Percentiles rank a stretch among this genome's conserved stretches.
Conservation (phyloP, 2,888 invertebrate species). For the Aquatica leii region DNA sequence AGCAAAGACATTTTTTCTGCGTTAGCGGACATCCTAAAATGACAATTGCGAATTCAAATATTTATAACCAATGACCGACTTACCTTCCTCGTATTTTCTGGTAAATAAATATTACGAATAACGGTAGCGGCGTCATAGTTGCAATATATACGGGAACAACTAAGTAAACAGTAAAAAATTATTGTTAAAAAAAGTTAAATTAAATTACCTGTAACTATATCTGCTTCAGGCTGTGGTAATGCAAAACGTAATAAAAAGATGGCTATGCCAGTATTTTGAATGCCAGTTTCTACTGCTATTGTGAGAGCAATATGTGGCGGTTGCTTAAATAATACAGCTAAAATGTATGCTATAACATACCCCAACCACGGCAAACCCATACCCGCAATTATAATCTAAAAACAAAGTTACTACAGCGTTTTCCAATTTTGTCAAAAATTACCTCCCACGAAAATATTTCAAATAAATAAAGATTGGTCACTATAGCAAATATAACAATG, state of each 20-base stretch:
- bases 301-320: conserved; percentile 77
- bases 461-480: conserved; percentile 90
- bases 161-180: conserved; percentile 58
- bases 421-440: conserved; percentile 48
- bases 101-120: conserved; percentile 57
- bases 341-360: conserved; percentile 73
- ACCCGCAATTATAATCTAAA: conserved; percentile 80
- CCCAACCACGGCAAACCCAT: conserved; percentile 85
- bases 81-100: conserved; percentile 21
- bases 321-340: conserved; percentile 70
- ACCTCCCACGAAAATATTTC: conserved; percentile 88
- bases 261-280: conserved; percentile 93
- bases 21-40: conserved; percentile 10
- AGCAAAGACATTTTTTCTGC: conserved; percentile 14
- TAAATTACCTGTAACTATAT: conserved; percentile 80
- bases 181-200: conserved; percentile 2
- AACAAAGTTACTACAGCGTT: conserved; percentile 34
- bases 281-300: conserved; percentile 91
- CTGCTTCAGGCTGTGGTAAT: conserved; percentile 84
- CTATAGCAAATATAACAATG: conserved; percentile 85
- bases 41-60: not conserved
- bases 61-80: not conserved
- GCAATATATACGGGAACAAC: conserved; percentile 92
- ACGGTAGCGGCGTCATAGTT: conserved; percentile 91
- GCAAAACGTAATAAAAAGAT: conserved; percentile 87